These are phyloP conservation scores for Oedothorax gibbosus DNA, from an alignment of 1,140 invertebrate species.

Conservation along the genomic window DNA sequence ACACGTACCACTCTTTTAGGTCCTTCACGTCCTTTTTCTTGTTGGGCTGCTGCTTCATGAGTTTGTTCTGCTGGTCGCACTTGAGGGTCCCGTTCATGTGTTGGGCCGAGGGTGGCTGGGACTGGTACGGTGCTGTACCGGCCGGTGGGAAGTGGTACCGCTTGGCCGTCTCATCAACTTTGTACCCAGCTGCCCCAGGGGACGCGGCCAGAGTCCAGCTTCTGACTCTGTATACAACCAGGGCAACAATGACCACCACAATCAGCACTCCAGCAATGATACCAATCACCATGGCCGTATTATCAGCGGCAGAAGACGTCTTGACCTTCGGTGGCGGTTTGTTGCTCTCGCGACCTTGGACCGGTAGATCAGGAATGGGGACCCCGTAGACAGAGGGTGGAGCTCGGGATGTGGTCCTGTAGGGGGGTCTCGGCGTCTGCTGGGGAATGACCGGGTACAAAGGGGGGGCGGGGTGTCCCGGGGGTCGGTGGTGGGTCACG, in stretches of 20 bases:
- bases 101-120: conserved; percentile 37
- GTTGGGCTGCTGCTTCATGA: conserved; percentile 66
- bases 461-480: conserved; percentile 17
- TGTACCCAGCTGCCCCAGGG: conserved; percentile 20
- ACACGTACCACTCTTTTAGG: conserved; percentile 95
- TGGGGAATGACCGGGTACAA: conserved; percentile 28
- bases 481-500: conserved; percentile 23
- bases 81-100: conserved; percentile 56
- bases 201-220: conserved; percentile 83
- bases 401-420: conserved; percentile 12
- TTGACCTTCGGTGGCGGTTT: conserved; percentile 57
- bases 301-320: conserved; percentile 56
- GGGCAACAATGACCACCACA: conserved; percentile 88
- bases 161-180: conserved; percentile 37
- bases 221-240: conserved; percentile 90
- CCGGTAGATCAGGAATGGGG: conserved; percentile 50
- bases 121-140: conserved; percentile 39
- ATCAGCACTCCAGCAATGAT: conserved; percentile 92
- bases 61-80: conserved; percentile 29
- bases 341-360: conserved; percentile 39
- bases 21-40: conserved; percentile 84
- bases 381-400: conserved; percentile 45
- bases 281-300: conserved; percentile 81
- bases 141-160: conserved; percentile 54
- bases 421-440: conserved; percentile 19